These are phyloP conservation scores for Anodontia alba DNA, from an alignment of 2,888 invertebrate species.

Conservation along the genomic window DNA sequence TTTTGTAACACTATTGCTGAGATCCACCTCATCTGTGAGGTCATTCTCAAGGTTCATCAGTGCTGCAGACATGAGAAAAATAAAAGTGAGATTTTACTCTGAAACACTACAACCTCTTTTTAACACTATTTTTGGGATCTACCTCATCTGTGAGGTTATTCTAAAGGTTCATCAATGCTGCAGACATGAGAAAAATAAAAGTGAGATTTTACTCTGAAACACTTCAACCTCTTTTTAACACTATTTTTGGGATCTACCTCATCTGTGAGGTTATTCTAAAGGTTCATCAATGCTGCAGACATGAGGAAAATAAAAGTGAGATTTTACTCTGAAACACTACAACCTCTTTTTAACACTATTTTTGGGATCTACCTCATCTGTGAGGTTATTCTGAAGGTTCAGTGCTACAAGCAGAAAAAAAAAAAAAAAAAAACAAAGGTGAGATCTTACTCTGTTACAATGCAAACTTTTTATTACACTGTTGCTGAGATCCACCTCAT, in stretches of 20 bases:
- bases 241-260: conserved; percentile 88
- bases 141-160: conserved; percentile 91
- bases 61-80: conserved; percentile 82
- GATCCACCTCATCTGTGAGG: conserved; percentile 92
- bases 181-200: background rate
- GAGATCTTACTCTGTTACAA: too few relatives aligned
- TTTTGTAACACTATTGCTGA: too few relatives aligned
- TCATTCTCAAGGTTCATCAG: conserved; percentile 87
- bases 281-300: conserved; percentile 85
- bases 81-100: conserved; percentile 69
- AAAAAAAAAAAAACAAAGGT: too few relatives aligned
- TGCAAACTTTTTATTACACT: too few relatives aligned
- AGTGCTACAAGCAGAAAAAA: background rate
- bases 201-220: too few relatives aligned
- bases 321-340: too few relatives aligned
- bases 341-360: too few relatives aligned
- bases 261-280: conserved; percentile 91
- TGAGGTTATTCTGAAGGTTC: too few relatives aligned
- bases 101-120: too few relatives aligned
- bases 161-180: conserved; percentile 85
- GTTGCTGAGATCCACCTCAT: conserved; percentile 95
- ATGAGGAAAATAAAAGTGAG: conserved; percentile 82
- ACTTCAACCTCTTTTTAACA: too few relatives aligned
- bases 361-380: too few relatives aligned
- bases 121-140: too few relatives aligned